Base-by-base conservation (phyloP, 2,113 vertebrate genomes). In the Amazona guildingii region DNA sequence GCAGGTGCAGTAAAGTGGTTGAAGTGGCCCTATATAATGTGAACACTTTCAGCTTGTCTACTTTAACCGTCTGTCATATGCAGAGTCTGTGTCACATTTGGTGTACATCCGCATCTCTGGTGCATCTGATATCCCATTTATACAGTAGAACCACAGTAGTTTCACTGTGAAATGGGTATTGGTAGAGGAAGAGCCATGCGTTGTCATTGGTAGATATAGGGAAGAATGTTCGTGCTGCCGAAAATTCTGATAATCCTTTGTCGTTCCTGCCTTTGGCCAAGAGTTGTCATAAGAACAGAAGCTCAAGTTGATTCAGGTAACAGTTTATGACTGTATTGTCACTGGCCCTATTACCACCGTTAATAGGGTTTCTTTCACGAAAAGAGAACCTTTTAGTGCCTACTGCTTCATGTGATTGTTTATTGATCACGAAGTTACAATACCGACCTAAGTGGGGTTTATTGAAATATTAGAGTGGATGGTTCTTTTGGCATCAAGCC, bases 391-490 rank as follows among this genome's bases (percentile, higher is more conserved):
- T 91, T 95, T 70, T 73, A 51, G 55, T 92, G 83, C 24, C 74
- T 61, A 9, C 64, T 96, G 83, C 86, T 83, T 95, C 80, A 41
- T 93, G 16, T 88, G 84, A 94, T 92, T 95, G 27, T 48, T 87
- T 86, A 87, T 92, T 95, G 88, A 83, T 92, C 49, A 15, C 27
- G 33, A 92, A 70, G 55, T 85, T 96, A 59, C 4, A 41, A 69
- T 89, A 62, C 55, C 88, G 91, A 74, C 76, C n/a, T 49, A 61
- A 88, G 54, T 55, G 28, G 80, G 59, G 20, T 76, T 92, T 62
- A 70, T 57, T 88, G 77, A 93, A 74, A 43, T 92, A 51, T 54
- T 59, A 83, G 44, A 86, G 67, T 78, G 61, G 39, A 80, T 67
- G 63, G 37, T 52, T 87, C 68, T 95, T 92, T 88, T 62, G 68